Evolutionary conservation across 2,888 invertebrate genomes (phyloP).

Genomic region (Eristalis arbustorum): DNA sequence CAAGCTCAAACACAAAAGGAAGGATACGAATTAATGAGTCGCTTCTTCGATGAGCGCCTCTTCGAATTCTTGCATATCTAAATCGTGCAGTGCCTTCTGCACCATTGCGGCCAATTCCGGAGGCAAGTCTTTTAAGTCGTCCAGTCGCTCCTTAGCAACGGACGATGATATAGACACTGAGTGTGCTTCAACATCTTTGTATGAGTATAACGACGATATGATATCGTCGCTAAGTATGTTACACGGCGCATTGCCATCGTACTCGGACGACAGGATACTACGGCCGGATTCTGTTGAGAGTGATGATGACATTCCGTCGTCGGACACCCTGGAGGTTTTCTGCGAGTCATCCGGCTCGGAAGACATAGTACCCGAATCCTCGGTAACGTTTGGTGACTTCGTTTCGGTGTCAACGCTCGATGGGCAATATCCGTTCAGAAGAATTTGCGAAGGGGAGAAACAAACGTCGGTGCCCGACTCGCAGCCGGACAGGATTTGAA

Average conservation of each 20-base stretch:
- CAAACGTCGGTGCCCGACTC: slow-evolving; percentile 68
- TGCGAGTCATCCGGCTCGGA: slow-evolving; percentile 75
- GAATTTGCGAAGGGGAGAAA: slow-evolving; percentile 83
- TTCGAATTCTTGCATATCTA: slow-evolving; percentile 78
- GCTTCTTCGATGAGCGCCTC: slow-evolving; percentile 70
- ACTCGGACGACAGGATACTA: slow-evolving; percentile 78
- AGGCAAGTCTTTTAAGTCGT: slow-evolving; percentile 81
- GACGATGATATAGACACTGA: slow-evolving; percentile 74
- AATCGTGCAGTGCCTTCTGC: slow-evolving; percentile 81
- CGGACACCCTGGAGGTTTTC: slow-evolving; percentile 74
- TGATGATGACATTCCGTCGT: slow-evolving; percentile 76
- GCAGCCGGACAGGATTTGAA: slow-evolving; percentile 83
- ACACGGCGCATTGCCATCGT: slow-evolving; percentile 74
- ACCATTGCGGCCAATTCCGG: slow-evolving; percentile 84
- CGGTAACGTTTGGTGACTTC: slow-evolving; percentile 80
- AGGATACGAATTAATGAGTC: slow-evolving; percentile 15
- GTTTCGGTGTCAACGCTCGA: slow-evolving; percentile 81
- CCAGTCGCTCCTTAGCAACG: slow-evolving; percentile 79
- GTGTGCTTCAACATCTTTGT: slow-evolving; percentile 70
- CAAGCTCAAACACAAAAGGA: background rate
- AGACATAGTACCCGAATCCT: slow-evolving; percentile 76
- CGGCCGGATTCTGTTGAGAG: slow-evolving; percentile 78
- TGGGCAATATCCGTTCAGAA: slow-evolving; percentile 84
- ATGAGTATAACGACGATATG: slow-evolving; percentile 73
- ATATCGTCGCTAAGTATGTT: slow-evolving; percentile 72